Percentiles rank a stretch among this genome's conserved stretches.
Conservation (phyloP, 2,797 vertebrate genomes). For the Chelidonichthys spinosus region DNA sequence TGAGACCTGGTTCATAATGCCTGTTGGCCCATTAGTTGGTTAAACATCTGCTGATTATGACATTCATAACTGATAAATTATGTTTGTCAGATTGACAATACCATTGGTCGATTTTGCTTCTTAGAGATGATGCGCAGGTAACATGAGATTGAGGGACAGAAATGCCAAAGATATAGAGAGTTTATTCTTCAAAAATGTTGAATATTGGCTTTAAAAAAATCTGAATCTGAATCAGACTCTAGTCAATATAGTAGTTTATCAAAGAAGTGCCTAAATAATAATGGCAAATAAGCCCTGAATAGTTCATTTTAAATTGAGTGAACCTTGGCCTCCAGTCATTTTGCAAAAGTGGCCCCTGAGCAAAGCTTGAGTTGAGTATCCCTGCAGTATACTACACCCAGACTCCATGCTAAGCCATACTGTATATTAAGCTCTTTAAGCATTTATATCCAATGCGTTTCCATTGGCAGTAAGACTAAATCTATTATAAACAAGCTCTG, state of each 20-base stretch:
- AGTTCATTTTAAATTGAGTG: neutral
- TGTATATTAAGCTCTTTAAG: neutral
- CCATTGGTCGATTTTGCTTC: neutral
- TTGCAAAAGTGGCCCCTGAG: neutral
- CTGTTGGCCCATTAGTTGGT: neutral
- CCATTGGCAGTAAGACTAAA: neutral
- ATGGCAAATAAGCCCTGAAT: neutral
- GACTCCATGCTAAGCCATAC: neutral
- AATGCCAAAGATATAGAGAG: neutral
- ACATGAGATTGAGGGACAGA: too few relatives aligned
- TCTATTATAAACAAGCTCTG: slow-evolving; percentile 15
- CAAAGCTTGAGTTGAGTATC: neutral
- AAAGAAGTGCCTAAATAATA: neutral
- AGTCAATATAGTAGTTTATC: neutral
- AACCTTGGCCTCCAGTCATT: neutral
- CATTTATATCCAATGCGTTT: slow-evolving; percentile 5
- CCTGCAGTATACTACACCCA: neutral
- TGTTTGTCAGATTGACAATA: slow-evolving; percentile 2
- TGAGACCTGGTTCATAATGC: too few relatives aligned
- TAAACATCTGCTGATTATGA: slow-evolving; percentile 1
- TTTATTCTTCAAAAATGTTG: neutral
- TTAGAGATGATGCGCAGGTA: neutral
- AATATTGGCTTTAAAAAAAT: neutral
- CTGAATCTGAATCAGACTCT: too few relatives aligned
- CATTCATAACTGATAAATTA: neutral